phyloP scores from a whole-genome alignment of 2,888 invertebrate genomes.

The Gisinianus flammeolus region DNA sequence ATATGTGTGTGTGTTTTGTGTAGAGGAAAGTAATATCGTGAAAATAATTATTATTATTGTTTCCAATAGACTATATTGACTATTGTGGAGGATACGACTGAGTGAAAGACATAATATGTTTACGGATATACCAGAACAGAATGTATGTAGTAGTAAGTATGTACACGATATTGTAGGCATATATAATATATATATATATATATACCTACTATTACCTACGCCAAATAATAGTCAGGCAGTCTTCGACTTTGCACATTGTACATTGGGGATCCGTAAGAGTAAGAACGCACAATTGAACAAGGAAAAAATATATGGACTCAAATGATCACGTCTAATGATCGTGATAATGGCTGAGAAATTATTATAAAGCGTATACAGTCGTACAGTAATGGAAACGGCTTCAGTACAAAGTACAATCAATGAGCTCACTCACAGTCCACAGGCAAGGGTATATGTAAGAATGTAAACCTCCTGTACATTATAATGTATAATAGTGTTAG shows the following conservation, averaged over 20 bases:
- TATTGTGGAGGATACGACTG: no score
- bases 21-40: no score
- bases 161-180: background rate
- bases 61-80: no score
- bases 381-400: background rate
- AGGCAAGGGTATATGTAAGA: background rate
- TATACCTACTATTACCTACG: no score
- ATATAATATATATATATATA: no score
- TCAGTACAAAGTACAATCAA: background rate
- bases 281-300: background rate
- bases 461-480: background rate
- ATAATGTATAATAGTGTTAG: background rate
- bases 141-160: background rate
- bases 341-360: slow-evolving; percentile 11
- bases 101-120: no score
- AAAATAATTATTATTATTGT: no score
- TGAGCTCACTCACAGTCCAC: background rate
- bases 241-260: background rate
- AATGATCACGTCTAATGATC: background rate
- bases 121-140: no score
- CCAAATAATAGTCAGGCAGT: no score
- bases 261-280: background rate
- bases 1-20: no score
- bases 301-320: background rate
- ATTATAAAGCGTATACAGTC: background rate